Percentiles rank a stretch among this genome's conserved stretches.
These are phyloP conservation scores for Alsophila aescularia DNA, from an alignment of 2,888 invertebrate genomes.

Conservation along the genomic window DNA sequence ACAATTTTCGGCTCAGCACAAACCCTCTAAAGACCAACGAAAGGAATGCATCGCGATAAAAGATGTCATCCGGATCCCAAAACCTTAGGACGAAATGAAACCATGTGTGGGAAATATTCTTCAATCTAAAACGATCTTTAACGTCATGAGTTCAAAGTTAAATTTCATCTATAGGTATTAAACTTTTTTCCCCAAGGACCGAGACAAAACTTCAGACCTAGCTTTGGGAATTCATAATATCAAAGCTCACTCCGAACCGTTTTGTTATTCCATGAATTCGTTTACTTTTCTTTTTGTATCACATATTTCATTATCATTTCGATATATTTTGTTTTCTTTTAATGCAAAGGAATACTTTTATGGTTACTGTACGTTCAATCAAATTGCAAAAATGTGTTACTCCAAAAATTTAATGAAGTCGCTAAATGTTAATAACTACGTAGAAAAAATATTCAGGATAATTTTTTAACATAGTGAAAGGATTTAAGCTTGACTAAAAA, in stretches of 20 bases:
- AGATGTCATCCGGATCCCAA: constrained; percentile 80
- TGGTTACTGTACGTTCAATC: not conserved
- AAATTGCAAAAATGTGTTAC: not conserved
- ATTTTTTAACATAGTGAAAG: too few species aligned
- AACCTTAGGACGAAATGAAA: constrained; percentile 67
- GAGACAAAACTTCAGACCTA: constrained; percentile 77
- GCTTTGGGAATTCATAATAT: constrained; percentile 81
- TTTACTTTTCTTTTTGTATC: constrained; percentile 50
- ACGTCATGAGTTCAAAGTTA: constrained; percentile 47
- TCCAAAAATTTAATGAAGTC: too few species aligned
- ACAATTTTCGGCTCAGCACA: constrained; percentile 52
- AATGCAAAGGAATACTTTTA: not conserved
- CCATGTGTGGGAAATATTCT: constrained; percentile 45
- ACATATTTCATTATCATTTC: constrained; percentile 22
- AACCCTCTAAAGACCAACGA: constrained; percentile 67
- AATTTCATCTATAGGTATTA: constrained; percentile 40
- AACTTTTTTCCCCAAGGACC: constrained; percentile 61
- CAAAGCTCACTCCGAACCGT: constrained; percentile 61
- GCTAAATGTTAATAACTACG: too few species aligned
- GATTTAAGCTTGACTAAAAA: too few species aligned
- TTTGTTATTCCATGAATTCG: constrained; percentile 68
- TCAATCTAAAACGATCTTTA: constrained; percentile 53
- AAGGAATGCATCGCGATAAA: constrained; percentile 81
- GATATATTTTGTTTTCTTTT: constrained; percentile 5
- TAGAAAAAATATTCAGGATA: too few species aligned